These are phyloP conservation scores for Julus scanicus DNA, from an alignment of 2,888 invertebrate species.

Conservation along the genomic window DNA sequence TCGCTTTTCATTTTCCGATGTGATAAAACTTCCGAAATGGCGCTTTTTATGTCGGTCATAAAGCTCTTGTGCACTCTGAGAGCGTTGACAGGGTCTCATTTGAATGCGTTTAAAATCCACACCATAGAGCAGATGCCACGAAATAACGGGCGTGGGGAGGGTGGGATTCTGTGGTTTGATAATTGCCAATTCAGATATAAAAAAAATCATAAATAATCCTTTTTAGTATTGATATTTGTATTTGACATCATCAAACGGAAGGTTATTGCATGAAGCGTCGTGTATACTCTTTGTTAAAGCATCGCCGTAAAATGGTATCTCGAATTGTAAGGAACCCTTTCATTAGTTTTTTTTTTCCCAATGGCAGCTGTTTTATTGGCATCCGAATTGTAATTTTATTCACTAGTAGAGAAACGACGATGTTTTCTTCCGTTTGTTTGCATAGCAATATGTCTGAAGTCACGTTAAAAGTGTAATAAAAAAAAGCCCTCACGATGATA, in stretches of 20 bases:
- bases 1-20: slow-evolving; percentile 36
- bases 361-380: slow-evolving; percentile 23
- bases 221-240: slow-evolving; percentile 2
- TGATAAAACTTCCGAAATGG: slow-evolving; percentile 10
- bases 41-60: slow-evolving; percentile 1
- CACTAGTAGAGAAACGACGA: neutral
- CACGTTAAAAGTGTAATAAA: neutral
- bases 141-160: neutral
- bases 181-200: neutral
- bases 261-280: neutral
- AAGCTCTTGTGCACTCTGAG: neutral
- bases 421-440: slow-evolving; percentile 28
- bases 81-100: neutral
- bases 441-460: neutral
- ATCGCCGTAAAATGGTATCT: neutral
- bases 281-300: neutral
- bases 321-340: slow-evolving; percentile 16
- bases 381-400: slow-evolving; percentile 39
- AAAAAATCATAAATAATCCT: neutral
- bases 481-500: neutral
- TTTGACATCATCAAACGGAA: slow-evolving; percentile 30
- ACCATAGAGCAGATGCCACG: slow-evolving; percentile 26
- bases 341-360: slow-evolving; percentile 9
- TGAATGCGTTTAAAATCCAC: slow-evolving; percentile 10
- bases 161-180: neutral